Base-by-base conservation (phyloP, 2,888 invertebrate genomes). In the Eurytoma californica region DNA sequence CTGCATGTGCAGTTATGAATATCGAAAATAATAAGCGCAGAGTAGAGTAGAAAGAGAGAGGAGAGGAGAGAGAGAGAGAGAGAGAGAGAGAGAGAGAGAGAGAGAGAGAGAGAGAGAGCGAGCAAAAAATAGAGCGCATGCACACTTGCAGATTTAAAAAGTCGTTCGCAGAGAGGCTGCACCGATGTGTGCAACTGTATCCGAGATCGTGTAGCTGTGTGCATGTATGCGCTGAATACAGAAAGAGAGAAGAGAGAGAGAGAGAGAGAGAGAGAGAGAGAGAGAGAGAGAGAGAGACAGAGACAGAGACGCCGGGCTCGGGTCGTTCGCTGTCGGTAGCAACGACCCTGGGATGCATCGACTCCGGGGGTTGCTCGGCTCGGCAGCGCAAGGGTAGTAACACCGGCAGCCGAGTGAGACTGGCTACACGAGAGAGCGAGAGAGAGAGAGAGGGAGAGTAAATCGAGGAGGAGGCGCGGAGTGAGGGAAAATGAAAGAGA, bases 271-370 rank as follows among this genome's bases (percentile, higher is more conserved):
- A 24, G 53, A 61, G 68, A 74, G 76, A 67, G 39, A 75, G 74
- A 68, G 72, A 30, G 75, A 58, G 69, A 75, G 66, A 69, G 80
- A 58, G 72, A 73, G 61, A 68, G 55, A 20, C 30, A 30, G 47
- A 68, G 63, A 76, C 55, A 16, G 76, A 82, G 84, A 83, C 84
- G 83, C 86, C 28, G 73, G 69, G 74, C 74, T 79, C 74, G 88
- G 88, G 87, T 89, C 88, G 89, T 88, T 89, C 86, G 88, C 87
- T 88, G 88, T 87, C 88, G 90, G 90, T 89, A 90, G 90, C 90
- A 89, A 90, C 90, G 89, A 90, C 89, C 90, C 89, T 88, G 89
- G 79, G 89, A 90, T 89, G 89, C 90, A 89, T 89, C 89, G 89
- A 89, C 89, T 89, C 88, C 88, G 89, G 89, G 89, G 88, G 88